phyloP scores from a whole-genome alignment of 2,888 invertebrate genomes.

The Catocala nupta region DNA sequence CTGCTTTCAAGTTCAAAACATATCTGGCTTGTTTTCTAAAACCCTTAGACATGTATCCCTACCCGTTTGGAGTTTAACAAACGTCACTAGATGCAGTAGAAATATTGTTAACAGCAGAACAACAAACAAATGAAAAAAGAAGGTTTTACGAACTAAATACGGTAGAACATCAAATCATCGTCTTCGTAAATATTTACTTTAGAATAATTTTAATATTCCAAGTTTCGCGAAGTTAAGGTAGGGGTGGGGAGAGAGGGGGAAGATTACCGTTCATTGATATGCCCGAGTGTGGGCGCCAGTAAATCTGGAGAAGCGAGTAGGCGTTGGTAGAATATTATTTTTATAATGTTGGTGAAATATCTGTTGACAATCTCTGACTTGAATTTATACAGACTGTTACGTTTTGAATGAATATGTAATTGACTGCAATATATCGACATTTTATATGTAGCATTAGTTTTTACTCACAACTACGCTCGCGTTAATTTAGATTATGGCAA shows the following conservation, averaged over 20 bases:
- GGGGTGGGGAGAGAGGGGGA: background rate
- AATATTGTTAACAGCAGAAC: too few species aligned
- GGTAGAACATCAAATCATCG: slow-evolving; percentile 2
- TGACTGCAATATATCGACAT: too few species aligned
- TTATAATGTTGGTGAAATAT: slow-evolving; percentile 12
- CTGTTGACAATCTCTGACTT: background rate
- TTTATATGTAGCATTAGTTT: too few species aligned
- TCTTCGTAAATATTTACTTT: slow-evolving; percentile 22
- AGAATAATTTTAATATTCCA: slow-evolving; percentile 31
- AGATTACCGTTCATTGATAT: slow-evolving; percentile 30
- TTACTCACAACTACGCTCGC: too few species aligned
- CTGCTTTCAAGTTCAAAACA: too few species aligned
- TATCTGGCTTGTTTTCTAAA: too few species aligned
- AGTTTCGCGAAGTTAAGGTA: slow-evolving; percentile 13
- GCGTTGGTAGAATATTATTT: slow-evolving; percentile 17
- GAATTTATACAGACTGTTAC: background rate
- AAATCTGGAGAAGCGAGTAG: slow-evolving; percentile 11
- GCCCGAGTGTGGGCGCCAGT: background rate
- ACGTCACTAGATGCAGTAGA: too few species aligned
- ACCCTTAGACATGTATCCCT: too few species aligned
- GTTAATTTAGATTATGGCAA: too few species aligned
- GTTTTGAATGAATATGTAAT: background rate
- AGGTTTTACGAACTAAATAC: background rate
- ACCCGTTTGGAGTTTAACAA: too few species aligned
- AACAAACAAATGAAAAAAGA: background rate